A percentile compares a stretch with the other conserved stretches of the same genome.
phyloP scores from a whole-genome alignment of 2,888 invertebrate species.

The Colletes collaris region DNA sequence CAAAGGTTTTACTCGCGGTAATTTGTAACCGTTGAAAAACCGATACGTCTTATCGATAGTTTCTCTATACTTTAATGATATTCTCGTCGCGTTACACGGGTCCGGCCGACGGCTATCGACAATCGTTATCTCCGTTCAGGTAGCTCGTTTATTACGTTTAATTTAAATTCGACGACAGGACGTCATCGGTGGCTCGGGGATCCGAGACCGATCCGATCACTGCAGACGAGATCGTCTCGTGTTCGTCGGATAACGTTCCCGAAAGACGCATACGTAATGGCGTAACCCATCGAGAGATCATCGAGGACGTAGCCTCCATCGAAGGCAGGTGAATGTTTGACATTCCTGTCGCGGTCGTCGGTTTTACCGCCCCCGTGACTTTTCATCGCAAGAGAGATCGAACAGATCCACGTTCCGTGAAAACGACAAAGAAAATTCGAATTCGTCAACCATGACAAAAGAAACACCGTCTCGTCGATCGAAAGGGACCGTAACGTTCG shows the following conservation, averaged over 20 bases:
- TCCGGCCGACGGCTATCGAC: conserved; percentile 7
- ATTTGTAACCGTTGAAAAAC: too few species aligned
- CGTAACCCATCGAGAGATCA: conserved; percentile 26
- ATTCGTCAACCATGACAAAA: too few species aligned
- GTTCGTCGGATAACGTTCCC: conserved; percentile 50
- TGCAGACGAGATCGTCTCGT: conserved; percentile 42
- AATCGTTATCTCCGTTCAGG: conserved; percentile 47
- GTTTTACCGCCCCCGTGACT: conserved; percentile 43
- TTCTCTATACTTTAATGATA: not conserved
- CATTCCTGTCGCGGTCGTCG: conserved; percentile 54
- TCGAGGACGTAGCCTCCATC: conserved; percentile 31
- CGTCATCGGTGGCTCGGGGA: conserved; percentile 39
- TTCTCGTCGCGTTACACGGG: not conserved
- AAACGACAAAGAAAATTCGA: not conserved
- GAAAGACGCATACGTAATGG: conserved; percentile 58
- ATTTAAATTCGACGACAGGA: conserved; percentile 52
- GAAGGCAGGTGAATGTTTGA: conserved; percentile 61
- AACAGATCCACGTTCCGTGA: not conserved
- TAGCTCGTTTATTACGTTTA: conserved; percentile 61
- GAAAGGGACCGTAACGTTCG: too few species aligned
- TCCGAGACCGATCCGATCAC: conserved; percentile 36
- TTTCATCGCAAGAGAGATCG: conserved; percentile 11
- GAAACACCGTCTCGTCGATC: too few species aligned
- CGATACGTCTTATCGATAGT: not conserved
- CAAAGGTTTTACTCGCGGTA: too few species aligned